Base-by-base conservation (phyloP, 2,797 vertebrate species). In the Sarcophilus harrisii region DNA sequence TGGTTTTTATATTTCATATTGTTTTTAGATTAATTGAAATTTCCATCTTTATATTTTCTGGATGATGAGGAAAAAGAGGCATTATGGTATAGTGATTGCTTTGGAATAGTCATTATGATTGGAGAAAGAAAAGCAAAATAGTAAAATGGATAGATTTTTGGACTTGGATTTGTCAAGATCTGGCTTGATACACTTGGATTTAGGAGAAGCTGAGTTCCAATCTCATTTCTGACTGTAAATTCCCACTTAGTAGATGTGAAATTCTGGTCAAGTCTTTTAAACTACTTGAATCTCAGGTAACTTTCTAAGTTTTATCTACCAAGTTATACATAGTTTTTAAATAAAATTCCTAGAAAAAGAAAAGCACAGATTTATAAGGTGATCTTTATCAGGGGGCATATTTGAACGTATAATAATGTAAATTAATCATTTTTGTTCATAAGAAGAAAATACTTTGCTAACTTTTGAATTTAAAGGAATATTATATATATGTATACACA, bases 21-120 rank as follows among this genome's bases (percentile, higher is more conserved):
- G 49, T 95, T 95, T 95, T 92, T 81, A 81, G 18, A 92, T 52
- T 52, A 96, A 95, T n/a, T 93, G 2, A 8, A 91, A 29, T 97
- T 96, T 91, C 11, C 38, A 30, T 3, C 94, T 57, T 89, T 94
- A 55, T 58, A 91, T 92, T 94, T 90, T 62, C 4, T 49, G 55
- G 24, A 2, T 92, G 92, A 55, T 94, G 27, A 57, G 66, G 29
- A 27, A 81, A 81, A 21, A 38, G 6, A 10, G 0, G 21, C 5
- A 52, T 32, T 90, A 54, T 13, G 90, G 9, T 4, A n/a, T 8
- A 73, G 89, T 29, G 52, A 28, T 55, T 27, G 93, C 95, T 95
- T 90, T 13, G 87, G 38, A 5, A 4, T 45, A 45, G 38, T 45
- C 21, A 27, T 57, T 66, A 21, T 62, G 27, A 18, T 95, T 92